A percentile compares a stretch with the other conserved stretches of the same genome.
Conservation (phyloP, 2,888 invertebrate genomes). For the Argyresthia goedartella region DNA sequence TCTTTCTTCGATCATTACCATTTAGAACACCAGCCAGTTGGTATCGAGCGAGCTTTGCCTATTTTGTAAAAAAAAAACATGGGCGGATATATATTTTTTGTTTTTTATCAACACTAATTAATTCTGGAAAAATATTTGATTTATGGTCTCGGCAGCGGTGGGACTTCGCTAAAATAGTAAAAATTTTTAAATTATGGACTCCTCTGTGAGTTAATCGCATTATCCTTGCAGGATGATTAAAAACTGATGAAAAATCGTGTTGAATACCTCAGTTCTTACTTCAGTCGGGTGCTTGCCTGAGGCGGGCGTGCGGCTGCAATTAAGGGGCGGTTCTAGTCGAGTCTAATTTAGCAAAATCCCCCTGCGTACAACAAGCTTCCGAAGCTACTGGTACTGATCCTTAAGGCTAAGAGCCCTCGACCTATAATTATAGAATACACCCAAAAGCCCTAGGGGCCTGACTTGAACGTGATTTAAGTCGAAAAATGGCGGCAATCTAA, state of each 20-base stretch:
- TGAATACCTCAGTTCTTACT: conserved; percentile 1
- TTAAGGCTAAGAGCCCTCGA: not conserved
- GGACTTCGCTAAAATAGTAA: not conserved
- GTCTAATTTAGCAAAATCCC: conserved; percentile 33
- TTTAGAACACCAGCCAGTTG: conserved; percentile 17
- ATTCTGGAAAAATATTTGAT: not conserved
- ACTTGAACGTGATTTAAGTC: not conserved
- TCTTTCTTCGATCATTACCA: conserved; percentile 47
- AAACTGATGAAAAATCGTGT: conserved; percentile 29
- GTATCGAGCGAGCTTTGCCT: conserved; percentile 6
- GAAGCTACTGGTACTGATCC: conserved; percentile 3
- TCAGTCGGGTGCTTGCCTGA: conserved; percentile 20
- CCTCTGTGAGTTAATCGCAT: not conserved
- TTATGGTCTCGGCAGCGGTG: not conserved
- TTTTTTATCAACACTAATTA: not conserved
- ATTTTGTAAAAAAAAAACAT: not conserved
- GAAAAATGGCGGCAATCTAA: conserved; percentile 1
- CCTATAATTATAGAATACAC: conserved; percentile 3
- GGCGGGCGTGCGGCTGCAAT: conserved; percentile 49
- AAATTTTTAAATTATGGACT: not conserved
- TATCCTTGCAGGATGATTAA: conserved; percentile 19
- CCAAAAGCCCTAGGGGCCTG: not conserved
- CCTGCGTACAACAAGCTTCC: not conserved
- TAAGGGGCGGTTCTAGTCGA: conserved; percentile 52
- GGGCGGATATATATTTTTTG: not conserved